Conservation (phyloP, 1,140 invertebrate genomes). For the Hypothenemus hampei region DNA sequence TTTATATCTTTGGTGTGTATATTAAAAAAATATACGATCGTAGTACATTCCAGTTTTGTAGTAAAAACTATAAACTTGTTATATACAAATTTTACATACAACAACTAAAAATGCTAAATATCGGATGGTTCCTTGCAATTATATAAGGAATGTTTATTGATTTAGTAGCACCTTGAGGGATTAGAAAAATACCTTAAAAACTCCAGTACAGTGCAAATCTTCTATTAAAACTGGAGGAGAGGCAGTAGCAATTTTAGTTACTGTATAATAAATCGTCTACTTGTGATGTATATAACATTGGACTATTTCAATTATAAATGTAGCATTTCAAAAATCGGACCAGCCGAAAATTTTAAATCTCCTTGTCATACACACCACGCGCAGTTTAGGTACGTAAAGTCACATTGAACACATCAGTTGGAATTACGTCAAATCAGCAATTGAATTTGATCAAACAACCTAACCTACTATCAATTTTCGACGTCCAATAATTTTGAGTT, state of each 20-base stretch:
- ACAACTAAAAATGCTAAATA: conserved; percentile 37
- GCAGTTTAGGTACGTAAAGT: conserved; percentile 43
- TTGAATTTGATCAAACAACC: too few relatives aligned
- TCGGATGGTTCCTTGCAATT: too few relatives aligned
- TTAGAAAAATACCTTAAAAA: neutral
- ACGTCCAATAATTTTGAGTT: too few relatives aligned
- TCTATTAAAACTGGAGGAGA: neutral
- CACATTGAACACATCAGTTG: conserved; percentile 45
- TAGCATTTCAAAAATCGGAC: conserved; percentile 31
- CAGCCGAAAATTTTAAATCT: conserved; percentile 32
- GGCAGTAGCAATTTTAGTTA: conserved; percentile 34
- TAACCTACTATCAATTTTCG: too few relatives aligned
- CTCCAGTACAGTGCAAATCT: neutral
- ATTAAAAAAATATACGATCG: conserved; percentile 45
- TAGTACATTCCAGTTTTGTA: conserved; percentile 43
- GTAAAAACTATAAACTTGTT: conserved; percentile 43
- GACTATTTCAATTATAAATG: conserved; percentile 24
- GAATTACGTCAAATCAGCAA: conserved; percentile 36
- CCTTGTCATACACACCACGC: conserved; percentile 43
- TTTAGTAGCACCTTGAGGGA: neutral
- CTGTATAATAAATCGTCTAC: conserved; percentile 38
- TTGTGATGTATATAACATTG: conserved; percentile 42
- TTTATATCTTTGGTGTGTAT: conserved; percentile 47
- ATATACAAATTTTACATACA: conserved; percentile 41
- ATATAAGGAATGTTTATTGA: too few relatives aligned